phyloP scores from a whole-genome alignment of 2,888 invertebrate species.

The Rhingia campestris region DNA sequence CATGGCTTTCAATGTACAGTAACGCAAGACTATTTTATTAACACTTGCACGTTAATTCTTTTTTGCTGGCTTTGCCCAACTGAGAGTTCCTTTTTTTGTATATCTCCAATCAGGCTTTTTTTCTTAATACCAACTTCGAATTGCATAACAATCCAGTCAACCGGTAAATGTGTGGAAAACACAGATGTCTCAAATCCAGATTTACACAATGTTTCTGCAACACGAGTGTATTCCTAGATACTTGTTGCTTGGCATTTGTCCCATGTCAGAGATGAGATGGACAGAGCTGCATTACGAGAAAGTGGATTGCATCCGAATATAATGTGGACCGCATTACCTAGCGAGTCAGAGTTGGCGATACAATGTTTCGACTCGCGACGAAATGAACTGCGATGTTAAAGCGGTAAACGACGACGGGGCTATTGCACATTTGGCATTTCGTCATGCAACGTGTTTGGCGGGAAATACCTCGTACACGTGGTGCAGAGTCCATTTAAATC shows the following conservation, averaged over 20 bases:
- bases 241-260: constrained; percentile 45
- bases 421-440: constrained; percentile 4
- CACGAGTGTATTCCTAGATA: constrained; percentile 37
- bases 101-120: background rate
- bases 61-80: background rate
- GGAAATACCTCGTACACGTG: constrained; percentile 5
- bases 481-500: background rate
- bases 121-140: background rate
- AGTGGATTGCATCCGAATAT: background rate
- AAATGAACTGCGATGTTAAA: background rate
- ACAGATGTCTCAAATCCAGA: background rate
- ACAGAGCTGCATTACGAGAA: background rate
- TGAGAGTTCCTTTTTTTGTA: background rate
- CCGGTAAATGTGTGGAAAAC: background rate
- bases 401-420: background rate
- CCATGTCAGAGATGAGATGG: too few relatives aligned
- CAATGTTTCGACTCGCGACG: too few relatives aligned
- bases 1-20: too few relatives aligned
- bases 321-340: too few relatives aligned
- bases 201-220: background rate
- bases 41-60: background rate
- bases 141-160: constrained; percentile 33
- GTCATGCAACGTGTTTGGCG: constrained; percentile 19
- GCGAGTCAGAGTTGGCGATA: too few relatives aligned
- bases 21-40: too few relatives aligned